phyloP scores from a whole-genome alignment of 1,140 invertebrate genomes.

The Zaprionus gabonicus region DNA sequence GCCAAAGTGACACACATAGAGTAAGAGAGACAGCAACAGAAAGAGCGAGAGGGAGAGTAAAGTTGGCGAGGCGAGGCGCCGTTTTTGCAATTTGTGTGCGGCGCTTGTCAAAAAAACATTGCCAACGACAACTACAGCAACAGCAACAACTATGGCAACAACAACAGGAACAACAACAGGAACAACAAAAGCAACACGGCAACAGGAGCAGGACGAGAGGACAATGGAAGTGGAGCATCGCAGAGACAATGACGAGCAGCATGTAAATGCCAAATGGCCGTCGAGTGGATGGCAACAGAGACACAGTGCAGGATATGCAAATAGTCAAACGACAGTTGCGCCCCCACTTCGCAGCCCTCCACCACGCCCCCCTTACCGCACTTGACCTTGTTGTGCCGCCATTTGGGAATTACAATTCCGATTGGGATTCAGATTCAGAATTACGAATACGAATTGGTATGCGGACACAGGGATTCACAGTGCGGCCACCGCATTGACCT shows the following conservation, averaged over 20 bases:
- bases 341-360: not conserved
- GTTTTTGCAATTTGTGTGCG: constrained; percentile 75
- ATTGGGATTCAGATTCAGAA: not conserved
- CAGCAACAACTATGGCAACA: constrained; percentile 15
- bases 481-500: not conserved
- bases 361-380: not conserved
- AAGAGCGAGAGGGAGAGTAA: constrained; percentile 4
- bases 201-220: not conserved
- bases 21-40: constrained; percentile 8
- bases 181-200: constrained; percentile 17
- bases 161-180: not conserved
- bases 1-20: constrained; percentile 66
- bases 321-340: constrained; percentile 14
- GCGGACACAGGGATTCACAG: not conserved
- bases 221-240: not conserved
- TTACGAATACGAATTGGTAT: not conserved
- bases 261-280: constrained; percentile 45
- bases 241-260: constrained; percentile 39
- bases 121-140: constrained; percentile 31
- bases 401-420: not conserved
- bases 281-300: constrained; percentile 13
- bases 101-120: constrained; percentile 60
- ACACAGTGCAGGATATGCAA: constrained; percentile 34
- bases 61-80: constrained; percentile 53
- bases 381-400: constrained; percentile 19